Evolutionary conservation across 2,888 invertebrate genomes (phyloP).

Genomic region (Tachina fera): DNA sequence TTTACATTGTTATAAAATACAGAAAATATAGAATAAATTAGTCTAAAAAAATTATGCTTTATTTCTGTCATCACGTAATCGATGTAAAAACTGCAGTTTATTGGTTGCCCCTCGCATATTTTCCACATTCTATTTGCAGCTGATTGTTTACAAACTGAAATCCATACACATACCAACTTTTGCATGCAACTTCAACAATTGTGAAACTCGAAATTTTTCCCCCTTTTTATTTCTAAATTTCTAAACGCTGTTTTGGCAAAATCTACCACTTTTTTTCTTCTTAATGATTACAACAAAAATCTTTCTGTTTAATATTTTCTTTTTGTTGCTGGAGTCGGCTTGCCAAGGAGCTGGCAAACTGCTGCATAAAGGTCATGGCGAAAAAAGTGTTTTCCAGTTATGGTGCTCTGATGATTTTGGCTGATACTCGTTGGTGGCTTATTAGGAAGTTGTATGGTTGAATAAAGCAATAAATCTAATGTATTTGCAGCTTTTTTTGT

Average conservation of each 20-base stretch:
- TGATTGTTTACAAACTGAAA: constrained; percentile 1
- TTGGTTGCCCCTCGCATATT: neutral
- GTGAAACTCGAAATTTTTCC: too few species aligned
- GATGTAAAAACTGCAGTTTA: too few species aligned
- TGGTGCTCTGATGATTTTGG: constrained; percentile 2
- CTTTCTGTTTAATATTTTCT: neutral
- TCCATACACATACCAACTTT: constrained; percentile 8
- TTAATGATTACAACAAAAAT: constrained; percentile 16
- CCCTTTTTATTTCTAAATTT: neutral
- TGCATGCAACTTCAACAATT: constrained; percentile 27
- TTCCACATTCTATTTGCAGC: constrained; percentile 23
- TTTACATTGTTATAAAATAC: too few species aligned
- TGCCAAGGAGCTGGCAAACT: constrained; percentile 7
- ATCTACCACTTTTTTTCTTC: constrained; percentile 1
- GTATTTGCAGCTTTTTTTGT: neutral
- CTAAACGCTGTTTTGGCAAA: neutral
- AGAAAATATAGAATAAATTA: too few species aligned
- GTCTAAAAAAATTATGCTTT: too few species aligned
- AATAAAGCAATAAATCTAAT: constrained; percentile 13
- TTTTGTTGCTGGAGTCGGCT: neutral
- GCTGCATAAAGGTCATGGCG: constrained; percentile 44
- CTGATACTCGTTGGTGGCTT: neutral
- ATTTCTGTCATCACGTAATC: too few species aligned
- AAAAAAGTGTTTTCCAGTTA: constrained; percentile 46
- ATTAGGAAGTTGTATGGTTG: neutral